Conservation (phyloP, 1,140 invertebrate genomes). For the Oedothorax gibbosus region DNA sequence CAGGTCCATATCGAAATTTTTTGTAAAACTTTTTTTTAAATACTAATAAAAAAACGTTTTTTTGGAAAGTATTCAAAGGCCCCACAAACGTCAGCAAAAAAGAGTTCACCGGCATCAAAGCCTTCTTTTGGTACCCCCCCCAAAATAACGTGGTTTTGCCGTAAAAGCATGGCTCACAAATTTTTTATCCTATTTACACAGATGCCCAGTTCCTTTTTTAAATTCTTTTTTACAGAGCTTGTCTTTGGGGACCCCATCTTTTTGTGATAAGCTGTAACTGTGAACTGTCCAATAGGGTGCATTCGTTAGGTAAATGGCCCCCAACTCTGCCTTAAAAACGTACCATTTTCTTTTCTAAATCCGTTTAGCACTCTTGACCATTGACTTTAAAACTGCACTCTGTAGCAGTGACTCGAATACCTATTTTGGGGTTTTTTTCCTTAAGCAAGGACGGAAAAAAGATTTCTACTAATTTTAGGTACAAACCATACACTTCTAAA, state of each 20-base stretch:
- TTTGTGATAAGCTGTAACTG: slow-evolving; percentile 29
- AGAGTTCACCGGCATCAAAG: neutral
- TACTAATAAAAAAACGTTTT: slow-evolving; percentile 17
- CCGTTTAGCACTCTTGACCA: neutral
- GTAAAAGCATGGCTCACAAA: slow-evolving; percentile 24
- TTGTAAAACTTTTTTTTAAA: slow-evolving; percentile 26
- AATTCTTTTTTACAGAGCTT: neutral
- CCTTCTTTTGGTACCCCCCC: slow-evolving; percentile 35
- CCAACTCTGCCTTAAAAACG: slow-evolving; percentile 21
- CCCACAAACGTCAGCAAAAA: slow-evolving; percentile 38
- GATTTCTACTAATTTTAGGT: slow-evolving; percentile 17
- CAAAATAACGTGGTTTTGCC: slow-evolving; percentile 41
- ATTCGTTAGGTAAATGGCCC: slow-evolving; percentile 12
- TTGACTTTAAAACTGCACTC: slow-evolving; percentile 26
- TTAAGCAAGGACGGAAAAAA: slow-evolving; percentile 22
- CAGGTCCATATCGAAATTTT: slow-evolving; percentile 29
- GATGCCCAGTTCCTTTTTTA: slow-evolving; percentile 13
- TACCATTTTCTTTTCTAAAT: neutral
- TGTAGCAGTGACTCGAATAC: slow-evolving; percentile 5
- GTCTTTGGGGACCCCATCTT: slow-evolving; percentile 17
- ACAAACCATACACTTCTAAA: slow-evolving; percentile 40
- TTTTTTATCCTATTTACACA: slow-evolving; percentile 1
- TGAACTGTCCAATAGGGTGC: neutral
- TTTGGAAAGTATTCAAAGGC: slow-evolving; percentile 23
- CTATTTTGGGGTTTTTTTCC: slow-evolving; percentile 30